phyloP scores from a whole-genome alignment of 2,888 invertebrate genomes.

The Lithodes maja region DNA sequence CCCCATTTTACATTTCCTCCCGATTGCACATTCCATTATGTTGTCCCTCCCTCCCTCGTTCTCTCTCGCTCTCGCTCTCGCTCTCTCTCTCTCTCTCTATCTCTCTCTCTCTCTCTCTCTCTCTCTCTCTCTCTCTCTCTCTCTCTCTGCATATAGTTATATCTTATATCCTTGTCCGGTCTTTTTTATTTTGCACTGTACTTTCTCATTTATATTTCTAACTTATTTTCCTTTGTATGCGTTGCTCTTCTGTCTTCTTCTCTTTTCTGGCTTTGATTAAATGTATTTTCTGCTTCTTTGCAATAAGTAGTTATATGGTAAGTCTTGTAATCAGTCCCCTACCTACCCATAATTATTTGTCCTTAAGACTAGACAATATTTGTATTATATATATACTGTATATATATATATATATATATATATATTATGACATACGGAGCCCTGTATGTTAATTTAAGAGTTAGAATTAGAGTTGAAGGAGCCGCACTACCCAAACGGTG shows the following conservation, averaged over 20 bases:
- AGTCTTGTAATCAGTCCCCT: too few species aligned
- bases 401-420: too few species aligned
- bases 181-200: neutral
- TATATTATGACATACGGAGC: too few species aligned
- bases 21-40: neutral
- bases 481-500: too few species aligned
- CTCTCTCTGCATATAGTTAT: constrained; percentile 6
- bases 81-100: neutral
- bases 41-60: neutral
- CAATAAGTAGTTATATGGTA: too few species aligned
- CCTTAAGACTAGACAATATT: too few species aligned
- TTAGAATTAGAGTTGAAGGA: too few species aligned
- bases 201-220: neutral
- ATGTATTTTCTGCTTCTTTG: too few species aligned
- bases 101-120: neutral
- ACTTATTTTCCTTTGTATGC: neutral
- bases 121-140: constrained; percentile 23
- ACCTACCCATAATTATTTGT: too few species aligned
- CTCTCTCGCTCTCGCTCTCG: neutral
- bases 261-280: neutral
- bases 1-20: neutral
- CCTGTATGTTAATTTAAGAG: too few species aligned
- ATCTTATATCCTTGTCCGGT: neutral
- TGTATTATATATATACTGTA: too few species aligned
- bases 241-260: neutral